These are phyloP conservation scores for Taphrorychus bicolor DNA, from an alignment of 2,888 invertebrate species.

Conservation along the genomic window DNA sequence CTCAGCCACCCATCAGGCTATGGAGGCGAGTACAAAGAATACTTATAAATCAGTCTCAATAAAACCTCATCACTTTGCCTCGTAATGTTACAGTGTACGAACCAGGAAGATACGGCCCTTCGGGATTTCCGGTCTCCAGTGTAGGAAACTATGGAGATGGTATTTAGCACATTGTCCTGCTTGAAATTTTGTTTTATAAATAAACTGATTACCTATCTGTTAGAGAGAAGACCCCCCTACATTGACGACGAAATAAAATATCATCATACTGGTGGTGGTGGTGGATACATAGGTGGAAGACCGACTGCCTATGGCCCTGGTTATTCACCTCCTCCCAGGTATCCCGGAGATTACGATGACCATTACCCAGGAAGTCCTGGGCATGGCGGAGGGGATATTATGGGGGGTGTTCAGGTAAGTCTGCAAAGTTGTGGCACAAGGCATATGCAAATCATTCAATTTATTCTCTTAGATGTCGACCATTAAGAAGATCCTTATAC, in stretches of 20 bases:
- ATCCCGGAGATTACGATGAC: conserved; percentile 6
- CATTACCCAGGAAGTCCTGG: conserved; percentile 4
- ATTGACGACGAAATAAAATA: not conserved
- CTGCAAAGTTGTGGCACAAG: no score
- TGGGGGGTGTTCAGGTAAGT: not conserved
- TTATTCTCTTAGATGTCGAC: conserved; percentile 50
- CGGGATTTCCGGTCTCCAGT: not conserved
- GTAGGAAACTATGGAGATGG: conserved; percentile 11
- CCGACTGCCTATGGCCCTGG: conserved; percentile 15
- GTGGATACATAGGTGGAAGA: conserved; percentile 2
- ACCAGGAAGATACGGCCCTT: conserved; percentile 8
- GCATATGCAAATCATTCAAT: not conserved
- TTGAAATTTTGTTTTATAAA: no score
- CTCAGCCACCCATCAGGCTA: conserved; percentile 9
- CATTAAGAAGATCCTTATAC: conserved; percentile 69
- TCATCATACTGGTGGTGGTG: conserved; percentile 8
- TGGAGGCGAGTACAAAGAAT: conserved; percentile 9
- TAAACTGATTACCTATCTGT: not conserved
- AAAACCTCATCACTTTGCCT: not conserved
- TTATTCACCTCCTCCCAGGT: not conserved
- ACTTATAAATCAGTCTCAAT: not conserved
- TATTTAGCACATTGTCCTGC: not conserved
- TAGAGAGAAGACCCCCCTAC: conserved; percentile 6
- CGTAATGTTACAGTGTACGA: conserved; percentile 9
- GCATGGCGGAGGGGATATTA: conserved; percentile 1